Base-by-base conservation (phyloP, 2,888 invertebrate species). In the Aleiodes alternator region DNA sequence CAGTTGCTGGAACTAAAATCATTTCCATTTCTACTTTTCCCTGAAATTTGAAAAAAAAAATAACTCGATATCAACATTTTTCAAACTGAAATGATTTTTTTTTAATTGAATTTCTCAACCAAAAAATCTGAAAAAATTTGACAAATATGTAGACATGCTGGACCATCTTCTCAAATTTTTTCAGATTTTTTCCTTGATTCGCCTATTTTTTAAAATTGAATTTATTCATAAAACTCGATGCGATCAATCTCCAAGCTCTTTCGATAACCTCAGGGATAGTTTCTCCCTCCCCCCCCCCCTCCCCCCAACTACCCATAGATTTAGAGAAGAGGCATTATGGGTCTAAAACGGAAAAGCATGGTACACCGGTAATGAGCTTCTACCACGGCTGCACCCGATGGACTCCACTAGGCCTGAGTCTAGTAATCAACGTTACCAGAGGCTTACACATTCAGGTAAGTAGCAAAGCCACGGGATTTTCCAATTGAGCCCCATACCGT, bases 11-110 rank as follows among this genome's bases (percentile, higher is more conserved):
- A 48, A 95, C 80, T 11, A 95, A 83, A 74, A 92, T 91, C 79
- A 95, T 84, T 85, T 94, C 94, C 79, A 94, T 86, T 84, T 95
- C 93, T n/a, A 95, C 90, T 88, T 92, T 93, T 2, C 95, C 95
- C 94, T 95, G 80, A 64, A 83, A 90, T 82, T 23, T n/a, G n/a
- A n/a, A 76, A 50, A n/a, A 12, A 48, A 11, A 16, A 23, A 9
- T 23, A 14, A 3, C 23, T 23, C 43, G 48, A 23, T 8, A 48
- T 8, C 23, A 43, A 14, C 5, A 14, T 31, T 14, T n/a, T 14
- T 23, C 1, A 23, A 23, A 23, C n/a, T 23, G 23, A 23, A 23
- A 23, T 23, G 23, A 23, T 23, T 23, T 23, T 23, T 23, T 23
- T 23, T 23, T 23, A 23, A 23, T 23, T 2, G 23, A 23, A 23